Evolutionary conservation across 2,113 vertebrate genomes (phyloP), one percentile per base, ranked within the genome.

Genomic region (Microcebus griseorufus): DNA sequence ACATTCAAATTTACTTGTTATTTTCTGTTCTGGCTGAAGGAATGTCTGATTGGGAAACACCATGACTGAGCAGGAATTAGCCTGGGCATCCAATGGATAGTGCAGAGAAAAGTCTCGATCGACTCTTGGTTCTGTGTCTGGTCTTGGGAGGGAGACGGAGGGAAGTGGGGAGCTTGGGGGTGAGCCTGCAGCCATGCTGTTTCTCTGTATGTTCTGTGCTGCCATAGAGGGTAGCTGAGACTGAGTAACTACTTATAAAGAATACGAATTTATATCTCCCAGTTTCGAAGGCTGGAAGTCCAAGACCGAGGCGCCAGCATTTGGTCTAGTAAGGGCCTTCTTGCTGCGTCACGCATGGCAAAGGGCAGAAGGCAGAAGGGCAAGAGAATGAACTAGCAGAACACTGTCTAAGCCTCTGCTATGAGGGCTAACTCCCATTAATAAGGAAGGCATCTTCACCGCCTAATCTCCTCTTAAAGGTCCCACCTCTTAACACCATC

Each of bases 1-100:
- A 76, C n/a, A 1, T 27, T 96, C 42, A 34, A 53, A 58, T 64
- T 72, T 32, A 55, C 34, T 79, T 94, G 7, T 9, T 70, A 45
- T 32, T 82, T 94, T 87, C 45, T 60, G 27, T 8, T 72, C 25
- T 85, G 55, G 48, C n/a, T 89, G 64, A 94, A 42, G 27, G 45
- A 42, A 29, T 11, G 42, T 27, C 65, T 87, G 20, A 83, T 2
- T 60, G 42, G 64, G 53, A 80, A 96, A 45, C 5, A 72, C 11
- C 3, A 76, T 16, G 20, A 64, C 1, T 78, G 25, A 65, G 22
- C 27, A 73, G 14, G 34, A 48, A 20, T 85, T 83, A 69, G 11
- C 17, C 76, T 34, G 67, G 51, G 32, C 6, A 72, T 60, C 73
- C 91, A 9, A 48, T 2, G 60, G 67, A 62, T 73, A 65, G 1